Evolutionary conservation across 2,888 invertebrate genomes (phyloP).

Genomic region (Melanargia galathea): DNA sequence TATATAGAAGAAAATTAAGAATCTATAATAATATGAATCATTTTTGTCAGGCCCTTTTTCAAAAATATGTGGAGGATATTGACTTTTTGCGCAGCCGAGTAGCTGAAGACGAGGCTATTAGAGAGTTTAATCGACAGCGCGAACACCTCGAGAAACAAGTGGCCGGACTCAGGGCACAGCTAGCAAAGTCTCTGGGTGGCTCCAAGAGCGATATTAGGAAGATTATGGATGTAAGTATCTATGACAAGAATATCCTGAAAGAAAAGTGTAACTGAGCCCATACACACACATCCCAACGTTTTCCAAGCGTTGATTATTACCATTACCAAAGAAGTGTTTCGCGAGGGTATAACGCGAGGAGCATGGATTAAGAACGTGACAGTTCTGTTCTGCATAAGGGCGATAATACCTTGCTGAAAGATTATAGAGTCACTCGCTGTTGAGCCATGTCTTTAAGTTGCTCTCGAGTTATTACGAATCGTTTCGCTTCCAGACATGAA

Average conservation of each 20-base stretch:
- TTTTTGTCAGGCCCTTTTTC: conserved; percentile 81
- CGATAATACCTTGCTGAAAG: too few species aligned
- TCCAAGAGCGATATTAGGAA: conserved; percentile 83
- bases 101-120: conserved; percentile 87
- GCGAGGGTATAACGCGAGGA: too few species aligned
- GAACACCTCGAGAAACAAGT: conserved; percentile 89
- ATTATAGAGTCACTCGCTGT: too few species aligned
- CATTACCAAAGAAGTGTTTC: too few species aligned
- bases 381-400: too few species aligned
- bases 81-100: conserved; percentile 85
- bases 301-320: too few species aligned
- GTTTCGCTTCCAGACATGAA: too few species aligned
- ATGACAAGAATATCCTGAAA: background rate
- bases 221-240: conserved; percentile 83
- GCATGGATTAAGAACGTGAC: too few species aligned
- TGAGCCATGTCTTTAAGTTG: too few species aligned
- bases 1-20: too few species aligned
- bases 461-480: too few species aligned
- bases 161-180: conserved; percentile 61
- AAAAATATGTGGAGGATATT: conserved; percentile 87
- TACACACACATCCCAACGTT: too few species aligned
- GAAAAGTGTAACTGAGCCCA: background rate
- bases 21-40: background rate
- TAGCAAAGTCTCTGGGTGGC: conserved; percentile 64
- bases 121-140: conserved; percentile 90